Evolutionary conservation across 2,113 vertebrate genomes (phyloP).

Genomic region (Opisthocomus hoazin): DNA sequence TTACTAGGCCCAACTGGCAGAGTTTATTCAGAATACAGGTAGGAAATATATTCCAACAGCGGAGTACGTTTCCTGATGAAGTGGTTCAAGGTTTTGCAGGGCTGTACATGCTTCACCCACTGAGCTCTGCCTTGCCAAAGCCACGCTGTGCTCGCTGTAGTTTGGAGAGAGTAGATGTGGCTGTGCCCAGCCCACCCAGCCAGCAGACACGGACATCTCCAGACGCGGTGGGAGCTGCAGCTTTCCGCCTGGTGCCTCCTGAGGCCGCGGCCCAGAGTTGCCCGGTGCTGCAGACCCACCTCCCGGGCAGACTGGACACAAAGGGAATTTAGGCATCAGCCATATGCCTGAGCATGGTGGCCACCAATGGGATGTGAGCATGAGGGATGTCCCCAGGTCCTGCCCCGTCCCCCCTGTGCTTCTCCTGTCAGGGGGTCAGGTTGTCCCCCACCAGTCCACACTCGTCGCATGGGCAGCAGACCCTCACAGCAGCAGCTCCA

Average conservation of each 20-base stretch:
- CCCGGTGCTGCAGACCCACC: neutral
- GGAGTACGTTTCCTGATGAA: neutral
- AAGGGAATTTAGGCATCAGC: neutral
- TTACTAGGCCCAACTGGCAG: neutral
- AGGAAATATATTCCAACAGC: neutral
- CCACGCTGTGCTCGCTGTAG: accelerated
- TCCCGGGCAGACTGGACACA: neutral
- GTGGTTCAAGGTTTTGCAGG: neutral
- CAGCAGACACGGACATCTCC: accelerated
- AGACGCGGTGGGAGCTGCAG: neutral
- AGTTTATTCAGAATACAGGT: neutral
- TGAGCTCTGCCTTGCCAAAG: neutral
- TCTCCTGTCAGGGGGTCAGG: neutral
- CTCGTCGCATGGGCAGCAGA: neutral
- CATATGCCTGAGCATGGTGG: accelerated
- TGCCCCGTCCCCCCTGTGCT: neutral
- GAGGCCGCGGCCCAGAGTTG: too few species aligned
- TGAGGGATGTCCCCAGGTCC: neutral
- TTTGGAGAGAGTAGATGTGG: neutral
- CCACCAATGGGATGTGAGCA: neutral
- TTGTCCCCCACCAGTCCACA: neutral
- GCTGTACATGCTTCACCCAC: accelerated
- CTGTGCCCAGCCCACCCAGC: neutral
- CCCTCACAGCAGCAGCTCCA: accelerated
- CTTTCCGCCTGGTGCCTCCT: neutral